Evolutionary conservation across 2,797 vertebrate genomes (phyloP).

Genomic region (Luscinia luscinia): DNA sequence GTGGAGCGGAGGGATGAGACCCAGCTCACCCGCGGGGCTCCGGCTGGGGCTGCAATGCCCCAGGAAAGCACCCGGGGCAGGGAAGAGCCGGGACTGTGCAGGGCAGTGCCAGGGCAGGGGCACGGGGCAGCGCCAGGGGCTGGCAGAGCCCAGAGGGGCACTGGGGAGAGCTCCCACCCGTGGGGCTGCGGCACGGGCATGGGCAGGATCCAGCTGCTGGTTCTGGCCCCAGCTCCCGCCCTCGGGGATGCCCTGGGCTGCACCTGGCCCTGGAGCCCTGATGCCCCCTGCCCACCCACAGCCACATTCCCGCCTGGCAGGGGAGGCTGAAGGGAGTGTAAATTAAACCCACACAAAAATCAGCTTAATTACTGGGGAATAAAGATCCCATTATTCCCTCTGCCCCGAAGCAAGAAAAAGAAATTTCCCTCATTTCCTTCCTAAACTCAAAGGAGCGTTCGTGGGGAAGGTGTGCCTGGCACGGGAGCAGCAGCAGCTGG

Average conservation of each 20-base stretch:
- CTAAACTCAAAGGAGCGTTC: conserved; percentile 1
- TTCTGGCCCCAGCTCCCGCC: neutral
- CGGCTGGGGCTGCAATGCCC: neutral
- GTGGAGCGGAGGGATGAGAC: neutral
- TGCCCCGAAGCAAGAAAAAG: conserved; percentile 40
- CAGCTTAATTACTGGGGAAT: conserved; percentile 45
- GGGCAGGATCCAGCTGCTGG: neutral
- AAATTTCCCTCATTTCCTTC: conserved; percentile 54
- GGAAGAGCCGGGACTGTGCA: fast-evolving
- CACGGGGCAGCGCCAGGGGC: neutral
- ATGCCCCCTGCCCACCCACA: neutral
- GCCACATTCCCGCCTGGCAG: neutral
- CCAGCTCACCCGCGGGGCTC: neutral
- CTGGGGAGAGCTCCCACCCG: fast-evolving
- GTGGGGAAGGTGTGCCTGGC: neutral
- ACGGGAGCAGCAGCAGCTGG: neutral
- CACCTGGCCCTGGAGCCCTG: neutral
- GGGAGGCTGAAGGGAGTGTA: neutral
- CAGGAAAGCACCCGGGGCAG: fast-evolving
- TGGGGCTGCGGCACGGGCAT: fast-evolving
- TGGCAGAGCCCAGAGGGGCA: fast-evolving
- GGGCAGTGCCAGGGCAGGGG: fast-evolving
- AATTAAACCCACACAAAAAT: conserved; percentile 14
- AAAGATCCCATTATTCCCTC: conserved; percentile 56
- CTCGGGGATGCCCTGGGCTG: neutral